Evolutionary conservation across 37 sponge, comb jelly and placozoan species (phyloP).

Genomic region (Eunapius fragilis): DNA sequence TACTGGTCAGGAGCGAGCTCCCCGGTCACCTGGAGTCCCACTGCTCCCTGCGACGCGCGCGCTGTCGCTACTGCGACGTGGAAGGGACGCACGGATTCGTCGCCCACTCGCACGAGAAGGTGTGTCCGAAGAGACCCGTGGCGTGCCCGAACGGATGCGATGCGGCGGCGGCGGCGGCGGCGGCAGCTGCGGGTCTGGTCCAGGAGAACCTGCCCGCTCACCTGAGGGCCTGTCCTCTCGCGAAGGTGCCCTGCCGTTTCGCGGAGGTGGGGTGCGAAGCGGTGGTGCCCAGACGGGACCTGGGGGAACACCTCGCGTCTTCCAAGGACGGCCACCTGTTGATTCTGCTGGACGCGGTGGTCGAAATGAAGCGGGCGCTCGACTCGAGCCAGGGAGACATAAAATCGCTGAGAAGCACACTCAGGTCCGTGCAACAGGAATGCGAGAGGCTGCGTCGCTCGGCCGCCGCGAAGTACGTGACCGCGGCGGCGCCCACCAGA

Average conservation of each 20-base stretch:
- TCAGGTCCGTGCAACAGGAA: background rate
- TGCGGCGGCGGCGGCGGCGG: background rate
- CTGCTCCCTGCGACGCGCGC: conserved; percentile 4
- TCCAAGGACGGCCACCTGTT: background rate
- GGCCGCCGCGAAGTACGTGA: background rate
- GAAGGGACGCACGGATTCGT: conserved; percentile 1
- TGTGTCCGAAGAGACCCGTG: conserved; percentile 5
- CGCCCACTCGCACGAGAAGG: background rate
- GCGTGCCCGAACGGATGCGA: conserved; percentile 18
- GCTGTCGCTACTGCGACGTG: background rate
- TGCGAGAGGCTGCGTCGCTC: background rate
- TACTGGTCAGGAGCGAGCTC: conserved; percentile 8
- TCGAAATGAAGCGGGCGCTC: background rate
- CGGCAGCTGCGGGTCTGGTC: background rate
- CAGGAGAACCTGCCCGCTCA: background rate
- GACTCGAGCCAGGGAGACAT: background rate
- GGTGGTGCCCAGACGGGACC: background rate
- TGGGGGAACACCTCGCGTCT: background rate
- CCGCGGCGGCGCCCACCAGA: no score
- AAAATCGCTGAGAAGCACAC: background rate
- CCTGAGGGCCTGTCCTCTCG: background rate
- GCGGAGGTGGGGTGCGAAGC: background rate
- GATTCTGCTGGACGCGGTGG: background rate
- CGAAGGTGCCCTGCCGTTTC: background rate
- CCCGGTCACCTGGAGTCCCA: background rate